Evolutionary conservation across 2,113 vertebrate species (phyloP), one percentile per base, ranked within the genome.

Genomic region (Petromus typicus): DNA sequence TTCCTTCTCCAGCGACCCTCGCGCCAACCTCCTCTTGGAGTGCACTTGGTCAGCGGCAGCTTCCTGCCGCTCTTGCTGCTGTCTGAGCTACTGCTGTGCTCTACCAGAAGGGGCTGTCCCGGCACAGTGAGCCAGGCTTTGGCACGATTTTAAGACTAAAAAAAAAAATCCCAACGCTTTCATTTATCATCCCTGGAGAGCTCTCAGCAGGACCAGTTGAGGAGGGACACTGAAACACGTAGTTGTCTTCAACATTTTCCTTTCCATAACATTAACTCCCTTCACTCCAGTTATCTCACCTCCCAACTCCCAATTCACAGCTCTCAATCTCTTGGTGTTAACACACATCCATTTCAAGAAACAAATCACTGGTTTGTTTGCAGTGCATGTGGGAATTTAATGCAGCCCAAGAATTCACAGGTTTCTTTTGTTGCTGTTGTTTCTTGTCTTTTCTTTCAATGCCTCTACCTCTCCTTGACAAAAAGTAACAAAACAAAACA

Each of bases 21-120:
- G 98, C 94, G 93, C 96, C 97, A 61, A 45, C 87, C n/a, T 64
- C 94, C 91, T 85, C 96, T 97, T 84, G 25, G 25, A 66, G 95
- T 69, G 95, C 96, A 69, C 93, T 37, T 94, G 97, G 93, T 90
- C 96, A 73, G 96, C 32, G 34, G 91, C 71, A 3, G 93, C 96
- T 97, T 93, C 97, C 96, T 90, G 86, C 83, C 61, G 76, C 48
- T 83, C 51, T 83, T 23, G 87, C 84, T 2, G 97, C 95, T 82
- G 97, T 94, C 96, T 89, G 97, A 97, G 96, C 96, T 75, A 80
- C 97, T 90, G 95, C 97, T 83, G 66, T 96, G 45, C 95, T 61
- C 93, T 98, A 98, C 98, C 98, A 98, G 98, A 98, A 98, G 98
- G 97, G 98, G 98, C 98, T 98, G 98, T 98, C 95, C 98, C 94